Evolutionary conservation across 2,113 vertebrate genomes (phyloP), one percentile per base, ranked within the genome.

Genomic region (Megaceryle maxima): DNA sequence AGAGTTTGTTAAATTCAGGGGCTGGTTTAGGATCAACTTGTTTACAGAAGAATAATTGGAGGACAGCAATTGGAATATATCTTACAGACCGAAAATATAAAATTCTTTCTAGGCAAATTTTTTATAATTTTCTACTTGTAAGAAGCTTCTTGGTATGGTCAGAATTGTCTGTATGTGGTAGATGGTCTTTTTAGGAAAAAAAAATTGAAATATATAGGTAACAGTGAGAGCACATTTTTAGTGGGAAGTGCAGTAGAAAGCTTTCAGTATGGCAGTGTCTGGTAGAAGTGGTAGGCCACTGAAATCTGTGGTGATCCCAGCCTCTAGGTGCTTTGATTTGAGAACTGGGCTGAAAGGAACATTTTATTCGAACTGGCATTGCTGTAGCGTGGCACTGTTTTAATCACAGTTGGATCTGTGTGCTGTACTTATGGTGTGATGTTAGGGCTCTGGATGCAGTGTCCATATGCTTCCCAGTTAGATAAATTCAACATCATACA

Each of bases 381-480:
- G 46, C 43, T 73, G 51, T 41, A 17, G 51, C 3, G 1, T 12
- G 22, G 13, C 21, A 5, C 20, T 16, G 16, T 50, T 62, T 11
- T 24, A 19, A 8, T 70, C 13, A 0, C 16, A 2, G 64, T 64
- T 0, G 0, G n/a, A 12, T 73, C 24, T 3, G 5, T 13, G 55
- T 66, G 55, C 53, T 82, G 31, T 59, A 5, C 37, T 60, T 70
- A 63, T 24, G 12, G 24, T 44, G 76, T 70, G 66, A 43, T 81
- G 16, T 20, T 35, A 41, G 3, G n/a, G 44, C 35, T 80, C 76
- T 83, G 44, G 5, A 8, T 44, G 8, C 57, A 11, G 24, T 46
- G 60, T 68, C 48, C 16, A 0, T 28, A 0, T 39, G 39, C n/a
- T 69, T 83, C 29, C n/a, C 0, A 1, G 15, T 24, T 10, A 64